phyloP scores from a whole-genome alignment of 2,113 vertebrate genomes.

The Anhinga anhinga region DNA sequence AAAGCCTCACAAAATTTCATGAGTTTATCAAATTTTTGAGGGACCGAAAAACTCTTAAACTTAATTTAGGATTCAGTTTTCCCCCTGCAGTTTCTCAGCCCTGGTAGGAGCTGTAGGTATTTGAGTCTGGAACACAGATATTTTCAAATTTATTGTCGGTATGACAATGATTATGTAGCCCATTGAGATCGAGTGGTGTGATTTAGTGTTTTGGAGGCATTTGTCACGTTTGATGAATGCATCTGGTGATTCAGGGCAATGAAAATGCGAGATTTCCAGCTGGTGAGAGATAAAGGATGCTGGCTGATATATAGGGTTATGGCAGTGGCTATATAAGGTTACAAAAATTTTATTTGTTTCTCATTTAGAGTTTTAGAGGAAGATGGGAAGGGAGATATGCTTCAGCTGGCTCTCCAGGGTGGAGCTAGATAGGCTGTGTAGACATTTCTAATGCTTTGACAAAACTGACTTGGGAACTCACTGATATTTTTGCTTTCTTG shows the following conservation, averaged over 20 bases:
- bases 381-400: neutral
- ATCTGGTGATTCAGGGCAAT: slow-evolving; percentile 35
- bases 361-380: neutral
- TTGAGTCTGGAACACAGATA: neutral
- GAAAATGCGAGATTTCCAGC: neutral
- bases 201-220: slow-evolving; percentile 44
- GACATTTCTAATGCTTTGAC: neutral
- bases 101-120: neutral
- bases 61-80: neutral
- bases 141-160: neutral
- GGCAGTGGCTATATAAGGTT: neutral
- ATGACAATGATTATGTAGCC: slow-evolving; percentile 56
- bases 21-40: neutral
- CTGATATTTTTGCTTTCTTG: neutral
- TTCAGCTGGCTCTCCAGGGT: neutral
- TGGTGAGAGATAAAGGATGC: neutral
- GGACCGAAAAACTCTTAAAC: neutral
- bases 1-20: neutral
- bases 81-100: neutral
- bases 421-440: neutral
- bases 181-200: slow-evolving; percentile 46
- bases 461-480: neutral
- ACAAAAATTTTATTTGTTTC: slow-evolving; percentile 19
- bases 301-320: neutral
- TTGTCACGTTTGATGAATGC: slow-evolving; percentile 58